Conservation (phyloP, 1,140 invertebrate genomes). For the Camponotus pennsylvanicus region DNA sequence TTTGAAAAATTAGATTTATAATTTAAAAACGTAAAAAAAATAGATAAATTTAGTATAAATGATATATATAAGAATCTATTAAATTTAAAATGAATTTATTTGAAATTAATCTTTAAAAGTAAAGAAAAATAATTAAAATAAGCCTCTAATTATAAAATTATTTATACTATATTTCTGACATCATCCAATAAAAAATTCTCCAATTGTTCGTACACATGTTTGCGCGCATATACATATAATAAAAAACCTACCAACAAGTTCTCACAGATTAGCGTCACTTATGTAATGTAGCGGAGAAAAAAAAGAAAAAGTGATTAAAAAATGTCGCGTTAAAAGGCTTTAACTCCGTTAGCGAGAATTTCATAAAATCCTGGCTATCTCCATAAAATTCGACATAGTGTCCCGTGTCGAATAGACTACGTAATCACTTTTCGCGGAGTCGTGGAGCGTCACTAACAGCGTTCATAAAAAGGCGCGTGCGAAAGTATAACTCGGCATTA, state of each 20-base stretch:
- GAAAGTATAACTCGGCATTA: constrained; percentile 64
- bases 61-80: too few relatives aligned
- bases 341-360: neutral
- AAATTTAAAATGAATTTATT: too few relatives aligned
- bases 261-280: constrained; percentile 24
- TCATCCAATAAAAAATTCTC: neutral
- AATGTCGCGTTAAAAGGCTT: constrained; percentile 17
- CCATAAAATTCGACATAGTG: constrained; percentile 27
- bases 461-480: constrained; percentile 39
- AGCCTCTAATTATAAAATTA: neutral
- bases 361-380: constrained; percentile 16
- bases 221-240: neutral
- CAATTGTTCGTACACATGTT: too few relatives aligned
- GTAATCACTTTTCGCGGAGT: constrained; percentile 29
- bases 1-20: too few relatives aligned
- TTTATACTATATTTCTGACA: neutral
- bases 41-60: too few relatives aligned
- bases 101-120: too few relatives aligned
- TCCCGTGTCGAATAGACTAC: constrained; percentile 28
- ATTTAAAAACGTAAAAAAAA: too few relatives aligned
- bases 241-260: neutral
- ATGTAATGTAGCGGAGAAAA: neutral
- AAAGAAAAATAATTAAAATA: too few relatives aligned
- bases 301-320: constrained; percentile 24
- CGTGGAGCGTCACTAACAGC: constrained; percentile 22